A percentile compares a stretch with the other conserved stretches of the same genome.
phyloP scores from a whole-genome alignment of 2,888 invertebrate genomes.

The Ophion ventricosus region DNA sequence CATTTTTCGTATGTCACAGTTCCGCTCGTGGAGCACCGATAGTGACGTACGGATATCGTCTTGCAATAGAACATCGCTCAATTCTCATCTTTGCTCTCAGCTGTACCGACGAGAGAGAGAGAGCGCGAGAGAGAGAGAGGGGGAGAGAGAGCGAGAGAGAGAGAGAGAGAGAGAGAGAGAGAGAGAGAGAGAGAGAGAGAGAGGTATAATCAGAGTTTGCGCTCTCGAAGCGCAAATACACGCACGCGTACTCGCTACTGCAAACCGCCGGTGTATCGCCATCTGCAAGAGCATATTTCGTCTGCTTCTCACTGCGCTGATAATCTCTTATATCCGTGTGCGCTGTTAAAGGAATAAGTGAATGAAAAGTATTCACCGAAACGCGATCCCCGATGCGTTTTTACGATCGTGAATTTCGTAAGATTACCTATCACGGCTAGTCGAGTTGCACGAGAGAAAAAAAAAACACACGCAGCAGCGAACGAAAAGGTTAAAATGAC shows the following conservation, averaged over 20 bases:
- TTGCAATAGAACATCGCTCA: background rate
- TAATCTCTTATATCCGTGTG: slow-evolving; percentile 56
- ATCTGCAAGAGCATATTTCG: slow-evolving; percentile 70
- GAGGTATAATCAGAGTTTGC: slow-evolving; percentile 19
- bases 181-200: background rate
- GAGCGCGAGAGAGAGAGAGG: background rate
- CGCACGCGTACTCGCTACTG: slow-evolving; percentile 68
- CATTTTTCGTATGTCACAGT: background rate
- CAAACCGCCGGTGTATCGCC: slow-evolving; percentile 69
- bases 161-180: background rate
- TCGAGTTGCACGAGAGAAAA: background rate
- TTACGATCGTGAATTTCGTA: background rate
- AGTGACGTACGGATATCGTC: background rate
- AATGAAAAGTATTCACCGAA: background rate
- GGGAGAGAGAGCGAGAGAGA: background rate
- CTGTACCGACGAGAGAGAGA: background rate
- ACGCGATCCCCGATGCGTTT: background rate
- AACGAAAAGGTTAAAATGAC: slow-evolving; percentile 65
- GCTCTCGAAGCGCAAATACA: slow-evolving; percentile 23
- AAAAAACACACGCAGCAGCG: background rate
- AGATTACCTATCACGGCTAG: background rate
- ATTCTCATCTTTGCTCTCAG: background rate
- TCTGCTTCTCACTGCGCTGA: slow-evolving; percentile 68
- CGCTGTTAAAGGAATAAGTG: background rate
- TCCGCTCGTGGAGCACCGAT: background rate